phyloP scores from a whole-genome alignment of 2,888 invertebrate genomes.

The Rhyacophila evoluta region DNA sequence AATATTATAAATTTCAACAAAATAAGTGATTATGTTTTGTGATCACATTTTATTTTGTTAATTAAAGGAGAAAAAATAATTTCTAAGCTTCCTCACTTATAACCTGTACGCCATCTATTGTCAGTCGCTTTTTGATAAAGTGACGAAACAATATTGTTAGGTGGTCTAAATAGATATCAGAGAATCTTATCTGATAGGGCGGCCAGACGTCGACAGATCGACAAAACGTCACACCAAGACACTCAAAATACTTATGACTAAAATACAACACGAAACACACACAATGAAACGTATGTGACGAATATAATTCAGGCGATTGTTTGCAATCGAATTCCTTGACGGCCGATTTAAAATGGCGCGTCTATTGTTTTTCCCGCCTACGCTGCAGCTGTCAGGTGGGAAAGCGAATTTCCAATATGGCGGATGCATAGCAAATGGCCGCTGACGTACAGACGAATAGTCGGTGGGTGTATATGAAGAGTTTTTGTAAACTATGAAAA shows the following conservation, averaged over 20 bases:
- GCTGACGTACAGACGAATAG: neutral
- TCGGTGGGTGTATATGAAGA: neutral
- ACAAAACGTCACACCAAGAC: neutral
- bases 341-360: neutral
- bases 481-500: neutral
- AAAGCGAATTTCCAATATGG: neutral
- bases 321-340: conserved; percentile 19
- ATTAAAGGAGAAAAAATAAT: too few species aligned
- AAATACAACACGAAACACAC: neutral
- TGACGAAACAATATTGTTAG: neutral
- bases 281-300: neutral
- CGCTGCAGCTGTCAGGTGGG: neutral
- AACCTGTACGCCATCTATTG: neutral
- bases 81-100: too few species aligned
- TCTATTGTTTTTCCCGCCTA: conserved; percentile 16
- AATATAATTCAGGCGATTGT: neutral
- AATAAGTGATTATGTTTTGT: too few species aligned
- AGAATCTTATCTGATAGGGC: neutral
- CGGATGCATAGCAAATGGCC: neutral
- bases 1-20: too few species aligned
- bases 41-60: too few species aligned
- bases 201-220: neutral
- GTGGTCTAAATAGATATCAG: neutral
- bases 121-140: neutral
- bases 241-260: neutral